A percentile compares a stretch with the other conserved stretches of the same genome.
These are phyloP conservation scores for Adelosebastes latens DNA, from an alignment of 2,797 vertebrate genomes.

Conservation along the genomic window DNA sequence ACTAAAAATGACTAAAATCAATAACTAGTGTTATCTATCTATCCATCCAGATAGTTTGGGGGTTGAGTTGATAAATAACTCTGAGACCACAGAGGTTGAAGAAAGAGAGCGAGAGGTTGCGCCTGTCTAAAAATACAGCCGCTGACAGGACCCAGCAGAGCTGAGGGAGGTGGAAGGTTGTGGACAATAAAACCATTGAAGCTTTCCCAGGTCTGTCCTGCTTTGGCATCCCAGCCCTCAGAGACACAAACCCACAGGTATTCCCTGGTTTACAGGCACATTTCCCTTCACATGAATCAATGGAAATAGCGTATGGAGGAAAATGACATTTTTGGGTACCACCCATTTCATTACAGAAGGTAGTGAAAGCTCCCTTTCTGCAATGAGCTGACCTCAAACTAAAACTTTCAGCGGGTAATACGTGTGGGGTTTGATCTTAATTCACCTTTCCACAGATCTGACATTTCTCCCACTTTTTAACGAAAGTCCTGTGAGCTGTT, in stretches of 20 bases:
- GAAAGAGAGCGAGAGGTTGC: background rate
- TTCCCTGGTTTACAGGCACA: constrained; percentile 24
- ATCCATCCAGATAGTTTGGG: background rate
- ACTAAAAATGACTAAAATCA: background rate
- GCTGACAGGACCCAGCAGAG: constrained; percentile 8
- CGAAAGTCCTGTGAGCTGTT: background rate
- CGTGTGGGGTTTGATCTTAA: background rate
- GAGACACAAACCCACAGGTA: constrained; percentile 59
- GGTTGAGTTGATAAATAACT: background rate
- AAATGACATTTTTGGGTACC: constrained; percentile 18
- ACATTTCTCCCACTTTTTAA: background rate
- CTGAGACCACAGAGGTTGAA: background rate
- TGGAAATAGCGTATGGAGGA: constrained; percentile 31
- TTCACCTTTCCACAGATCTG: background rate
- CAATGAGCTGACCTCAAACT: constrained; percentile 8
- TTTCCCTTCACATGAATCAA: constrained; percentile 37
- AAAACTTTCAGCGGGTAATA: background rate
- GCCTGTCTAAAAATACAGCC: constrained; percentile 20
- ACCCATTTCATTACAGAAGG: constrained; percentile 8
- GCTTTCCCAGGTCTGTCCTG: constrained; percentile 20
- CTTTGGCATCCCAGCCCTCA: constrained; percentile 29
- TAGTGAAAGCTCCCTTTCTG: constrained; percentile 51
- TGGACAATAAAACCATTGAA: constrained; percentile 61
- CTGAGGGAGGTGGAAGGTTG: constrained; percentile 12
- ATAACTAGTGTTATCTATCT: background rate